Base-by-base conservation (phyloP, 2,888 invertebrate species). In the Acrobasis consociella region DNA sequence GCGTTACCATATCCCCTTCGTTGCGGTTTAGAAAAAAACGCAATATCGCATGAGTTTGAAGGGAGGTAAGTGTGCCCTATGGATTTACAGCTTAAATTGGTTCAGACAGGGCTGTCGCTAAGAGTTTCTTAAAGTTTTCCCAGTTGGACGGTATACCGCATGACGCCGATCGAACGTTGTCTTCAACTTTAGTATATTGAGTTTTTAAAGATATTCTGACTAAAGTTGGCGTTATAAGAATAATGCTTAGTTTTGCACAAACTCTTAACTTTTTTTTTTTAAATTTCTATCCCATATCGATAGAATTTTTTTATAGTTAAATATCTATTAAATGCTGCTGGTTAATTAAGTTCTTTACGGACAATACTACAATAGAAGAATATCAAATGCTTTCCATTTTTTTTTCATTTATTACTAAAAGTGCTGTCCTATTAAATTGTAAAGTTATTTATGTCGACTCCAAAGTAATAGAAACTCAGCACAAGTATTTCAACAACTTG, bases 61-160 rank as follows among this genome's bases (percentile, higher is more conserved):
- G 87, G 89, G 89, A 87, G 79, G 86, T 86, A 87, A 90, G 89
- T 89, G 84, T 89, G 81, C 90, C 89, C 91, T 77, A 82, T 86
- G 90, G 91, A 91, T 89, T 91, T 90, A 85, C 87, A 86, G 83
- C 82, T 89, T 86, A 90, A 88, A 91, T 89, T 89, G 89, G 84
- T 84, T 82, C 79, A 76, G 76, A 69, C 79, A 90, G 89, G 89
- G 89, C 74, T 90, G 88, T 76, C 86, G 81, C 51, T 5, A n/a
- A 10, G 51, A 74, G 73, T 73, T 60, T 68, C 71, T 72, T 74
- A 75, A 81, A 82, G 73, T 80, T 79, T 82, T 74, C 56, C 42
- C 56, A 13, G 46, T 42, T 13, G 31, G 31, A 31, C 31, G 46
- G 46, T 46, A 3, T n/a, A 46, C 46, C 46, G 5, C 46, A 13